These are phyloP conservation scores for Propsilocerus akamusi DNA, from an alignment of 1,140 invertebrate genomes.

Conservation along the genomic window DNA sequence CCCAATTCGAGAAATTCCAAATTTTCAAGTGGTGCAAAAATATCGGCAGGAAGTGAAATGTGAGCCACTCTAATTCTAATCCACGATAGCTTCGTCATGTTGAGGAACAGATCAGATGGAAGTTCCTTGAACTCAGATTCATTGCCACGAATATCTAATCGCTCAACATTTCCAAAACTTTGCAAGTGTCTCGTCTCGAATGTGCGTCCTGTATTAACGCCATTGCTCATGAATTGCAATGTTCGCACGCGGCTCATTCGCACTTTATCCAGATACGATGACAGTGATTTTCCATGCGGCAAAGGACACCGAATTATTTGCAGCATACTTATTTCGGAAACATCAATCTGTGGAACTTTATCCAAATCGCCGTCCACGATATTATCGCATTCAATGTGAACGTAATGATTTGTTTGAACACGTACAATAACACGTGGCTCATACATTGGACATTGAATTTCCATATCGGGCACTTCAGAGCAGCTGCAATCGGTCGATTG, in stretches of 20 bases:
- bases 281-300: not conserved
- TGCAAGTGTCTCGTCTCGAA: not conserved
- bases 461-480: not conserved
- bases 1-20: slow-evolving; percentile 39
- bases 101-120: not conserved
- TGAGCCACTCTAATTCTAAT: not conserved
- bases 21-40: slow-evolving; percentile 31
- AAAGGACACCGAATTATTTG: not conserved
- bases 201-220: not conserved
- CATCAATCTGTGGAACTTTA: not conserved
- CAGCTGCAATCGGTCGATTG: not conserved
- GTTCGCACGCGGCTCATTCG: not conserved
- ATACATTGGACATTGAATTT: not conserved
- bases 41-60: slow-evolving; percentile 29
- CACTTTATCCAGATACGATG: not conserved
- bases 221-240: not conserved
- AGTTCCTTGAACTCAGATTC: not conserved
- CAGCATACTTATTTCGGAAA: not conserved
- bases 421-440: not conserved
- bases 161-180: not conserved
- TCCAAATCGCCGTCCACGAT: not conserved
- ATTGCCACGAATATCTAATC: not conserved
- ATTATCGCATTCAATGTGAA: not conserved
- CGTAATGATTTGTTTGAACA: not conserved
- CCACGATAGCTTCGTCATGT: not conserved